A percentile compares a stretch with the other conserved stretches of the same genome.
Conservation (phyloP, 2,888 invertebrate genomes). For the Leuctra nigra region DNA sequence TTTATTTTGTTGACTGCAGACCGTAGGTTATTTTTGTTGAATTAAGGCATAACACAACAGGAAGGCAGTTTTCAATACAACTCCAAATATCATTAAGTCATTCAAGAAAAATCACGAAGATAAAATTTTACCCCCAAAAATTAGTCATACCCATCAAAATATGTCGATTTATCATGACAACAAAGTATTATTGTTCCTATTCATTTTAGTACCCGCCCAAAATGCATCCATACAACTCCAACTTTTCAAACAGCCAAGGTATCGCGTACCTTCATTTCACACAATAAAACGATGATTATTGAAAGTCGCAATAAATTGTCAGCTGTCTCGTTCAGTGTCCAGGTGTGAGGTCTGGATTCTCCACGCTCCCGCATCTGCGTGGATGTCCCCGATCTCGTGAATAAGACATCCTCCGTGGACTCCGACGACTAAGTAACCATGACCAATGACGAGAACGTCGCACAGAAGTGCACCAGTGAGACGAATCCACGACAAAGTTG, state of each 20-base stretch:
- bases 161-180: too few species aligned
- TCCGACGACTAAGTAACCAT: background rate
- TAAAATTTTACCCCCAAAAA: too few species aligned
- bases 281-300: conserved; percentile 10
- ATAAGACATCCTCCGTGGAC: background rate
- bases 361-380: conserved; percentile 9
- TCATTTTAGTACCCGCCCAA: background rate
- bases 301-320: conserved; percentile 11
- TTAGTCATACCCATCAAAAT: too few species aligned
- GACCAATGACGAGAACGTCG: background rate
- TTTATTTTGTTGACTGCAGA: too few species aligned
- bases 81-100: too few species aligned
- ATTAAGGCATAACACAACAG: too few species aligned
- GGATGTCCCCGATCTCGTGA: background rate
- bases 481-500: background rate
- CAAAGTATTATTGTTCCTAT: too few species aligned
- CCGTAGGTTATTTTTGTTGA: too few species aligned
- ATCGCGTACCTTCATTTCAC: background rate
- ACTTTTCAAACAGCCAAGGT: background rate
- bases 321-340: conserved; percentile 13
- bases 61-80: too few species aligned
- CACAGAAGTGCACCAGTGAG: background rate
- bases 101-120: too few species aligned
- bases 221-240: background rate
- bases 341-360: conserved; percentile 23